phyloP scores from a whole-genome alignment of 2,113 vertebrate genomes.

The Passer montanus region DNA sequence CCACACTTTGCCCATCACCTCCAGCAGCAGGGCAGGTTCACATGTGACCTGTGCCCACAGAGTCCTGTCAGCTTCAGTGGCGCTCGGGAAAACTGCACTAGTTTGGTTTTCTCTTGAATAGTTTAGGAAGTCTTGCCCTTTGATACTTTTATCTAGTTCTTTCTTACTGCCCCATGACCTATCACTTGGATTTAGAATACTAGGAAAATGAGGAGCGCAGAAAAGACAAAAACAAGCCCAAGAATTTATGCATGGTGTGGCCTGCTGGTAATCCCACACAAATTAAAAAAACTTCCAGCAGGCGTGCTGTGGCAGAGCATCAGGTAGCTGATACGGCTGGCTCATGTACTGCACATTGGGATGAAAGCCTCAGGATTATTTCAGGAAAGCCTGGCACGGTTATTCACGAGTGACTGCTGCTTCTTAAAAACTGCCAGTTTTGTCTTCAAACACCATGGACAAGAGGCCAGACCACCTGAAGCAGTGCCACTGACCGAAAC shows the following conservation, averaged over 20 bases:
- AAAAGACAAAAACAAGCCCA: neutral
- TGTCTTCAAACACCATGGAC: neutral
- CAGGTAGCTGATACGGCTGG: neutral
- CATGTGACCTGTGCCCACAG: neutral
- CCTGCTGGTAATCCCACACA: neutral
- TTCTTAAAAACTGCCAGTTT: neutral
- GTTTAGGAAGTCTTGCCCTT: neutral
- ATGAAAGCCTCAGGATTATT: neutral
- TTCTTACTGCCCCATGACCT: neutral
- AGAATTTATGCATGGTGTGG: neutral
- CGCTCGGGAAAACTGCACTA: neutral
- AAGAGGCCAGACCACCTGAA: neutral
- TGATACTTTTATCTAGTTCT: neutral
- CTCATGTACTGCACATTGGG: rapidly evolving
- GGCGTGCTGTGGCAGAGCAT: rapidly evolving
- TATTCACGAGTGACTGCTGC: neutral
- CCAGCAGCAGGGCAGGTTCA: neutral
- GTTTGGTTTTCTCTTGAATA: neutral
- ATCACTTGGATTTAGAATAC: neutral
- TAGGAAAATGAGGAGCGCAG: neutral
- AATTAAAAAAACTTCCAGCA: neutral
- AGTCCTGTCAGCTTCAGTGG: neutral
- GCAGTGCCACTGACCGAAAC: neutral
- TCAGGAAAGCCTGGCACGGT: neutral
- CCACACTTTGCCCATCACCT: neutral